Conservation (phyloP, 2,113 vertebrate genomes). For the Xyrauchen texanus region DNA sequence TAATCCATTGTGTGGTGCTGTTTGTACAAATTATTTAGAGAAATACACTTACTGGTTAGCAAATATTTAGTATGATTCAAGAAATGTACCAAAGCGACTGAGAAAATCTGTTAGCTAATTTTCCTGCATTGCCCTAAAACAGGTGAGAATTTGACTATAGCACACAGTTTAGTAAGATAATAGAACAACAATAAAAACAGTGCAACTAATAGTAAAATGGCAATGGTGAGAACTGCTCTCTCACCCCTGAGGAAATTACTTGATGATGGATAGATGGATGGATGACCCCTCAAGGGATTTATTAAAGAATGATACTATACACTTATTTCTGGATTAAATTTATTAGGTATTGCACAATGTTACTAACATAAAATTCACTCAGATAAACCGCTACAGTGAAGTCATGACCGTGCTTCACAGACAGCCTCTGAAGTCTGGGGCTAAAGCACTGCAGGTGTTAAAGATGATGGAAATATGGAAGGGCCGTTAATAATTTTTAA, state of each 20-base stretch:
- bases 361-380: too few species aligned
- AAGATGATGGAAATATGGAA: background rate
- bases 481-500: conserved; percentile 29
- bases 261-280: too few species aligned
- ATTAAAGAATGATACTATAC: too few species aligned
- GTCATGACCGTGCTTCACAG: background rate
- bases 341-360: too few species aligned
- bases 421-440: conserved; percentile 16
- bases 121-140: conserved; percentile 4
- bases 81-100: too few species aligned
- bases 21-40: too few species aligned
- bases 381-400: background rate
- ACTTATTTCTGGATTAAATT: too few species aligned
- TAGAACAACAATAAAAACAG: conserved; percentile 19
- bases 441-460: conserved; percentile 27
- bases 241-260: conserved; percentile 30
- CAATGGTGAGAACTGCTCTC: conserved; percentile 33
- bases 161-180: conserved; percentile 17
- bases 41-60: too few species aligned
- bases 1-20: too few species aligned
- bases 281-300: too few species aligned
- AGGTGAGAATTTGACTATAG: conserved; percentile 30
- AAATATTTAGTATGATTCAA: too few species aligned
- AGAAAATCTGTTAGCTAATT: background rate
- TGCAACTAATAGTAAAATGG: conserved; percentile 45